Conservation (phyloP, 2,113 vertebrate species). For the Calypte anna region DNA sequence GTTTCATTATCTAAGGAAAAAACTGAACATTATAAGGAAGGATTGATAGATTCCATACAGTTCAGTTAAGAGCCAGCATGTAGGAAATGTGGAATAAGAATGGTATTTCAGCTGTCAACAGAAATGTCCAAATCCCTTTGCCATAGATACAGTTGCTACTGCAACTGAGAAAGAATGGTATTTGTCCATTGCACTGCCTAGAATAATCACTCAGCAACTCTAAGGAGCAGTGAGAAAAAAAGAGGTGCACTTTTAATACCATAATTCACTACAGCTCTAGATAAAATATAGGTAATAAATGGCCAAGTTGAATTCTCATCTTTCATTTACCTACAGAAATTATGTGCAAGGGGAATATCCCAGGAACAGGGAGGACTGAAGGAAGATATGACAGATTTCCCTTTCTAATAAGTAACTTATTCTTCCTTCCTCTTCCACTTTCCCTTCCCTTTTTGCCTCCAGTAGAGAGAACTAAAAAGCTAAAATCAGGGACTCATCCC, state of each 20-base stretch:
- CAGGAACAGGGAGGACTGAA: neutral
- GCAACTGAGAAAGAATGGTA: neutral
- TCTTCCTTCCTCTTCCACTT: neutral
- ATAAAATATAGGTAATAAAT: neutral
- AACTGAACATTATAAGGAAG: neutral
- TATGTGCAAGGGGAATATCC: neutral
- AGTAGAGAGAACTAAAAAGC: neutral
- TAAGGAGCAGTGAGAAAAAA: neutral
- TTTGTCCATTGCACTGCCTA: neutral
- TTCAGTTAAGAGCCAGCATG: neutral
- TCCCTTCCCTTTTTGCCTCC: too few relatives aligned
- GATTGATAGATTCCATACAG: neutral
- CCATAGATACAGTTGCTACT: neutral
- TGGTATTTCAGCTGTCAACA: neutral
- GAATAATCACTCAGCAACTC: neutral
- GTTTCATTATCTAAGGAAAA: conserved; percentile 35
- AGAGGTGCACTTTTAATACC: neutral
- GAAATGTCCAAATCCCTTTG: neutral
- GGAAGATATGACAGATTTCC: neutral
- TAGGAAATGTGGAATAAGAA: neutral
- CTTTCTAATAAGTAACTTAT: neutral
- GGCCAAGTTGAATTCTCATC: neutral
- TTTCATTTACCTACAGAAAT: neutral
- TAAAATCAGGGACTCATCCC: conserved; percentile 13
- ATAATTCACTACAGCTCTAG: neutral